A percentile compares a stretch with the other conserved stretches of the same genome.
phyloP scores from a whole-genome alignment of 1,140 invertebrate species.

The Drosophila sturtevanti region DNA sequence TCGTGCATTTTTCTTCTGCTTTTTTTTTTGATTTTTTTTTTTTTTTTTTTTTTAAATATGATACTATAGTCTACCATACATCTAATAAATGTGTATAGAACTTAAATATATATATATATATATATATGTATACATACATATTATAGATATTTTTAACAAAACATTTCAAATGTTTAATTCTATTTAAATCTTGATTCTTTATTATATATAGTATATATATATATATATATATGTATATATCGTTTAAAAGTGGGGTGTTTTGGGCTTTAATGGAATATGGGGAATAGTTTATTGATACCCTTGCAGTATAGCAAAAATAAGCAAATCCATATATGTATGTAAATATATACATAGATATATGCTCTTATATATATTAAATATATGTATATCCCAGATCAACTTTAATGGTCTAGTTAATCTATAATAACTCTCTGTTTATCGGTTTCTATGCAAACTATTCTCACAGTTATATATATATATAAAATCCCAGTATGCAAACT shows the following conservation, averaged over 20 bases:
- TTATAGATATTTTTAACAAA: conserved; percentile 34
- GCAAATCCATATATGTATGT: too few relatives aligned
- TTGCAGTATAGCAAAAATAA: not conserved
- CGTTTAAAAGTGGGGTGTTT: not conserved
- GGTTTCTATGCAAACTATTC: not conserved
- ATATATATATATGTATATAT: not conserved
- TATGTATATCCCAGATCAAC: too few relatives aligned
- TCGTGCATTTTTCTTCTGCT: not conserved
- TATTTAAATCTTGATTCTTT: not conserved
- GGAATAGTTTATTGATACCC: not conserved
- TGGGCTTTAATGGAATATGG: not conserved
- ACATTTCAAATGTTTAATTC: conserved; percentile 54
- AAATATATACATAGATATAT: too few relatives aligned
- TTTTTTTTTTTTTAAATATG: not conserved
- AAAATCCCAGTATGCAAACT: too few relatives aligned
- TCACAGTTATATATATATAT: too few relatives aligned
- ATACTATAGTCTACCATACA: not conserved
- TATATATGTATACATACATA: conserved; percentile 24
- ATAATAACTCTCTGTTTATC: too few relatives aligned
- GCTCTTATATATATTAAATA: too few relatives aligned
- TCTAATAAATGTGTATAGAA: not conserved
- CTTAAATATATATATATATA: conserved; percentile 13
- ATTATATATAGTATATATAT: not conserved
- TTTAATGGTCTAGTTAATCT: too few relatives aligned
- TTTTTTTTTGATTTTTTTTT: too few relatives aligned